These are phyloP conservation scores for Nyctibius grandis DNA, from an alignment of 2,797 vertebrate genomes.

Conservation along the genomic window DNA sequence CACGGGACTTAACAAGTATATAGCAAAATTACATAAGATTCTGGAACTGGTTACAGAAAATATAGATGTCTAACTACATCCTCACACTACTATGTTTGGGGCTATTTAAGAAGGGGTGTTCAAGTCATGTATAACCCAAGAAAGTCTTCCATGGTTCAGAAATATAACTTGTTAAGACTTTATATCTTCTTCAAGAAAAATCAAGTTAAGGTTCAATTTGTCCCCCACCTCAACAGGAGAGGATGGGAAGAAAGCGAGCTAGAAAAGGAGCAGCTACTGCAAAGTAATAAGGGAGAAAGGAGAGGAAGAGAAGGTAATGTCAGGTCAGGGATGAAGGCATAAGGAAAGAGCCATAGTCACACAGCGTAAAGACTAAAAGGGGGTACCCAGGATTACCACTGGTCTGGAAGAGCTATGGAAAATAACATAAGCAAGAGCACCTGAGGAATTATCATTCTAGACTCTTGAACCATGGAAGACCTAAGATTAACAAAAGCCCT, in stretches of 20 bases:
- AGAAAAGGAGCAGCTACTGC: background rate
- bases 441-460: background rate
- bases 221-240: background rate
- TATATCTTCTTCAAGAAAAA: background rate
- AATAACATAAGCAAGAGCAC: background rate
- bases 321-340: background rate
- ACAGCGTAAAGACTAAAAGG: background rate
- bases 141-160: background rate
- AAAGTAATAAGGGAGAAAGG: background rate
- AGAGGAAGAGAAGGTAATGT: background rate
- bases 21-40: background rate
- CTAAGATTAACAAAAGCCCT: background rate
- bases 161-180: background rate
- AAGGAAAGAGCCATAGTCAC: background rate
- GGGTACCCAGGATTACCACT: fast-evolving
- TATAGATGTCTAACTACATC: background rate
- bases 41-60: background rate
- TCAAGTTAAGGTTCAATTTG: background rate
- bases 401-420: background rate
- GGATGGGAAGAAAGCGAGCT: fast-evolving
- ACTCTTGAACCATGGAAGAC: background rate
- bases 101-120: background rate
- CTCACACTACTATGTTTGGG: background rate
- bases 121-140: background rate
- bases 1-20: background rate